Base-by-base conservation (phyloP, 92 coral and sea anemone species). In the Siderastrea radians region DNA sequence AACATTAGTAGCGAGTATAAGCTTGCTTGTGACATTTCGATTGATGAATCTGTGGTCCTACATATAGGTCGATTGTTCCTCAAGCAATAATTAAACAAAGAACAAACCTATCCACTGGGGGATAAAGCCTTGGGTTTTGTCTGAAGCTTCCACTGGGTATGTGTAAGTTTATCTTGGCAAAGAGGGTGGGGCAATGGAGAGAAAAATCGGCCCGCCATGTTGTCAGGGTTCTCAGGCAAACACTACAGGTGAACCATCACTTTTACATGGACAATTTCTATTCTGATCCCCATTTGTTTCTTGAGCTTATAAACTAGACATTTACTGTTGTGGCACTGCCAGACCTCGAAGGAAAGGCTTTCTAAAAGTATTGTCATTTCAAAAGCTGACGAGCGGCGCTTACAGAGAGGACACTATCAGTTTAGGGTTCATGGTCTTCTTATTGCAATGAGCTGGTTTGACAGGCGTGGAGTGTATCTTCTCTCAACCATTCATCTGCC, bases 401-500 rank as follows among this genome's bases (percentile, higher is more conserved):
- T 26, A 26, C 38, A 26, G 86, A 73, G 48, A 49, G 69, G 82
- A 15, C 82, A 87, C 57, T 87, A 87, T 73, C 49, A 70, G 52
- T 87, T 86, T 81, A 49, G 72, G 49, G 43, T 49, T 67, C 49
- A 67, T 67, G 72, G 72, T 15, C 72, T 38, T 50, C 82, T 86
- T 75, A 84, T 86, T 48, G 77, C 89, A 86, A 59, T 60, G 60
- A 84, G 71, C 16, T 86, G 90, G 90, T 58, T 50, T 66, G 89
- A 85, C 65, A 65, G 57, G 46, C 58, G 90, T 11, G 19, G 72
- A 51, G 90, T 78, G 54, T 87, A 87, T 66, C 58, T 70, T 52
- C n/a, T 87, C 49, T 79, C 86, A 19, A 87, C 86, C n/a, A 87
- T 80, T 62, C 91, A 87, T 73, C 91, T 82, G 38, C 91, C 91